Evolutionary conservation across 2,113 vertebrate genomes (phyloP), one percentile per base, ranked within the genome.

Genomic region (Trematocara nigrifrons): DNA sequence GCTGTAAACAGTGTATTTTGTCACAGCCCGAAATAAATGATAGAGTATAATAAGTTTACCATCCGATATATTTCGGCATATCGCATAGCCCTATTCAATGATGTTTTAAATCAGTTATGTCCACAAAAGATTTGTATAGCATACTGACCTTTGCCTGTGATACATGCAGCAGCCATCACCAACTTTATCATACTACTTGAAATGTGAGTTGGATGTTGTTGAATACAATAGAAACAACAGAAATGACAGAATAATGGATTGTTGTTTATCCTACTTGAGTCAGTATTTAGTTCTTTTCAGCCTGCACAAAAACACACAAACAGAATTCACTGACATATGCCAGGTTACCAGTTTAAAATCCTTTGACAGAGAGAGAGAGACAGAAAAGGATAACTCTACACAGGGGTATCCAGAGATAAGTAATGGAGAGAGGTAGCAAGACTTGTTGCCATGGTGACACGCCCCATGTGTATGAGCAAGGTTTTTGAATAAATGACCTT

Each of bases 401-500:
- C 59, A 84, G 47, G 82, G 87, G 71, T 85, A 61, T 87, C 45
- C 8, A 74, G 53, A 85, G 81, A 87, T 83, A 87, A 81, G 56
- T 84, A 83, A 85, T 49, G 26, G 74, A 84, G 86, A 86, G 56
- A 82, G 77, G 80, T 83, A 89, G 90, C 81, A 35, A 77, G 91
- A 91, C 92, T 85, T 86, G 94, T 95, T 94, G 87, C 95, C 90
- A 95, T 95, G 94, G 94, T 85, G 91, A 95, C 95, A 94, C 26
- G 5, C 89, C 90, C 86, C 84, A 82, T 82, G 88, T 92, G 90
- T 92, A 94, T 83, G 83, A 92, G 90, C 87, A 66, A 84, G 87
- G 91, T 91, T 92, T 89, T 91, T 93, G 91, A 94, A 94, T 94
- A 93, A 93, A 95, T 95, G 93, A 95, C 94, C 95, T 94, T 93